Percentiles rank a stretch among this genome's conserved stretches.
These are phyloP conservation scores for Nephrotoma flavescens DNA, from an alignment of 2,888 invertebrate genomes.

Conservation along the genomic window DNA sequence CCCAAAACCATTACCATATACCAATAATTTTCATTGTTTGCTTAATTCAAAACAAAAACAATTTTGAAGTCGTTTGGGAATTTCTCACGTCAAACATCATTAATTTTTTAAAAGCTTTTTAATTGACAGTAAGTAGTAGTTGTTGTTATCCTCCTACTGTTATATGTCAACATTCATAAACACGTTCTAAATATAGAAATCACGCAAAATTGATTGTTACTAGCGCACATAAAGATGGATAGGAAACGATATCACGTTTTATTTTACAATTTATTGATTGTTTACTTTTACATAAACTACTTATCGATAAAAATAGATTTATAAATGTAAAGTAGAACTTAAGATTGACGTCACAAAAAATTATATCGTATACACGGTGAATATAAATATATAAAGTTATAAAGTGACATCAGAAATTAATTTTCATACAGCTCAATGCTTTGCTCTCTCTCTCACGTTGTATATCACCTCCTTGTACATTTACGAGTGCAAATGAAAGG, in stretches of 20 bases:
- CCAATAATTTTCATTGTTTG: neutral
- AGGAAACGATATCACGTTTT: neutral
- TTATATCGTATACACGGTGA: neutral
- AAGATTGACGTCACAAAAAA: neutral
- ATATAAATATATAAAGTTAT: neutral
- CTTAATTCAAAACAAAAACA: neutral
- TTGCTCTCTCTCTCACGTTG: neutral
- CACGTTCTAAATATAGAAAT: neutral
- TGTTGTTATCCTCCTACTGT: neutral
- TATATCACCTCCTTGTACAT: too few species aligned
- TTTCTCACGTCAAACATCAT: neutral
- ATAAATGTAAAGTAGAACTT: neutral
- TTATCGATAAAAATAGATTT: neutral
- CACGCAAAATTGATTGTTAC: neutral
- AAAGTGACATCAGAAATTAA: neutral
- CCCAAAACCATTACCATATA: too few species aligned
- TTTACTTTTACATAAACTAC: neutral
- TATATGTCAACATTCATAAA: neutral
- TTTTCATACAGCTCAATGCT: neutral
- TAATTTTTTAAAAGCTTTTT: neutral
- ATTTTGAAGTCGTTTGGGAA: neutral
- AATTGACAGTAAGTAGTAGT: neutral
- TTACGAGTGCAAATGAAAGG: neutral
- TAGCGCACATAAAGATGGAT: neutral
- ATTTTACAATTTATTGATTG: neutral